A percentile compares a stretch with the other conserved stretches of the same genome.
Evolutionary conservation across 1,140 invertebrate genomes (phyloP).

Genomic region (Drosophila seguyi): DNA sequence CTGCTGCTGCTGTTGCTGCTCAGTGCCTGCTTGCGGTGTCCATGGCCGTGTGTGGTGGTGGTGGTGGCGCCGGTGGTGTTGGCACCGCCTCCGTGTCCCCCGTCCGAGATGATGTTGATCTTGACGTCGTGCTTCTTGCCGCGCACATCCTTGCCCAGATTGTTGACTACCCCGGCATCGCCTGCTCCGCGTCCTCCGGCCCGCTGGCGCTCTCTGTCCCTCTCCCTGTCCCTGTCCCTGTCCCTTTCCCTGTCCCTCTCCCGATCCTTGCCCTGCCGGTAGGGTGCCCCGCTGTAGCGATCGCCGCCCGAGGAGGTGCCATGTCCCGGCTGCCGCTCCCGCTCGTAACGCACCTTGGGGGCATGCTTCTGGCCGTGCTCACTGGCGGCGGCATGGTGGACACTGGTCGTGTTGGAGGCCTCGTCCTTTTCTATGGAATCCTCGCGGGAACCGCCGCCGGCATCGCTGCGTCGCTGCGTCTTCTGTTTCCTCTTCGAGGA

Average conservation of each 20-base stretch:
- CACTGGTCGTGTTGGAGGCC: slow-evolving; percentile 57
- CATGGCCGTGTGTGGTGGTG: background rate
- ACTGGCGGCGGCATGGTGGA: slow-evolving; percentile 8
- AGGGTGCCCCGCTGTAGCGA: slow-evolving; percentile 60
- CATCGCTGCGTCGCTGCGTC: slow-evolving; percentile 61
- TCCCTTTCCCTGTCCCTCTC: slow-evolving; percentile 22
- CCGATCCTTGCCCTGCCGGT: slow-evolving; percentile 51
- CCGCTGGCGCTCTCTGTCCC: slow-evolving; percentile 19
- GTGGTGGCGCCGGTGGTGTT: background rate
- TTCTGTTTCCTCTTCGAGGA: slow-evolving; percentile 71
- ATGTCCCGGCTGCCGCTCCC: slow-evolving; percentile 32
- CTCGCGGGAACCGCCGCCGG: slow-evolving; percentile 32
- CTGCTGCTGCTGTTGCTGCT: slow-evolving; percentile 41
- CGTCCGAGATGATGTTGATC: slow-evolving; percentile 81
- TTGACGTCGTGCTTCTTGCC: slow-evolving; percentile 81
- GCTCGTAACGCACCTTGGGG: slow-evolving; percentile 41
- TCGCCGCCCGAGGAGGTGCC: slow-evolving; percentile 28
- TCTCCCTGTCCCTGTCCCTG: slow-evolving; percentile 16
- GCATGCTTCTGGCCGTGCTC: slow-evolving; percentile 4
- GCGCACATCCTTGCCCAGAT: slow-evolving; percentile 70
- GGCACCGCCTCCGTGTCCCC: slow-evolving; percentile 21
- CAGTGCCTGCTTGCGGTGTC: slow-evolving; percentile 28
- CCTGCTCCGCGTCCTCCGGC: slow-evolving; percentile 56
- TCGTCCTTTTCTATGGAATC: slow-evolving; percentile 82
- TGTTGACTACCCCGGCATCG: slow-evolving; percentile 70